A percentile compares a stretch with the other conserved stretches of the same genome.
Conservation (phyloP, 2,113 vertebrate species). For the Ramphastos sulfuratus region DNA sequence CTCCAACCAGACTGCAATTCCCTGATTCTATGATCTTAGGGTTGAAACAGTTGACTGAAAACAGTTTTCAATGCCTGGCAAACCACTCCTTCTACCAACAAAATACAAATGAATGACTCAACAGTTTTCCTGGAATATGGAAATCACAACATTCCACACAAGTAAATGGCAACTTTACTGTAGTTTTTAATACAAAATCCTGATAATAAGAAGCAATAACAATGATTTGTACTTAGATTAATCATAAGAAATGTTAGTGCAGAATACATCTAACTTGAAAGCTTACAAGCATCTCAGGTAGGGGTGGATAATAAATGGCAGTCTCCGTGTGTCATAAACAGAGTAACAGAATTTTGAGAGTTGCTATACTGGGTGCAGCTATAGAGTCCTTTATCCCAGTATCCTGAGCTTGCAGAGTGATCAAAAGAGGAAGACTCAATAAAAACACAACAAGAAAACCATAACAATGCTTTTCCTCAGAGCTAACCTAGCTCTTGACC, state of each 20-base stretch:
- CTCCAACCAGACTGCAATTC: too few species aligned
- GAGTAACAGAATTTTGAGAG: neutral
- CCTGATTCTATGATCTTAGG: neutral
- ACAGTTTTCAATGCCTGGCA: neutral
- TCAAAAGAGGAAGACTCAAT: neutral
- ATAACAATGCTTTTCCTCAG: neutral
- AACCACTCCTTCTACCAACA: neutral
- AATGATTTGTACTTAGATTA: neutral
- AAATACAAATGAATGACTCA: neutral
- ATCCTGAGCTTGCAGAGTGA: neutral
- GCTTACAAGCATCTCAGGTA: neutral
- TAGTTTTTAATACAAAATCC: neutral
- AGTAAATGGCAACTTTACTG: neutral
- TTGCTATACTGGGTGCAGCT: neutral
- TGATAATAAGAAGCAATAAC: neutral
- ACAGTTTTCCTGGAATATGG: neutral
- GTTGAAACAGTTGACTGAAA: neutral
- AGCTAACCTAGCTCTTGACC: neutral
- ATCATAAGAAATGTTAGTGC: neutral
- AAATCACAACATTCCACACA: neutral
- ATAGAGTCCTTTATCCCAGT: neutral
- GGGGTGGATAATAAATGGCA: neutral
- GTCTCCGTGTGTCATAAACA: neutral
- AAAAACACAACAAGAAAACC: neutral
- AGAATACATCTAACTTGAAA: neutral